Evolutionary conservation across 2,888 invertebrate genomes (phyloP).

Genomic region (Drosophila helvetica): DNA sequence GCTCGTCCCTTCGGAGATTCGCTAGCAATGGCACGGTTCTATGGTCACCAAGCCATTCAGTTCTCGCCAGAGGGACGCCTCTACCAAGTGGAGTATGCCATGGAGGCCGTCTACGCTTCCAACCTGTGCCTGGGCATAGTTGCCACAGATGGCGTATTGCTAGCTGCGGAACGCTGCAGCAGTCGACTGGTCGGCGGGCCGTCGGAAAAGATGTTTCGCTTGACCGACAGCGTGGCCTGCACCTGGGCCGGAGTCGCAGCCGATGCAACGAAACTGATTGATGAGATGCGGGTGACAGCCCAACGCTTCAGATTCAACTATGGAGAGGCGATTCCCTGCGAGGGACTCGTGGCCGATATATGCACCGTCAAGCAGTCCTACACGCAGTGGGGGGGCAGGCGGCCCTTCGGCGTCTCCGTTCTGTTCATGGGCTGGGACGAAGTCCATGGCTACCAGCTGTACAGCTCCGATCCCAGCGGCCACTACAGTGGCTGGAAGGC

Average conservation of each 20-base stretch:
- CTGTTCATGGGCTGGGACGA: slow-evolving; percentile 99
- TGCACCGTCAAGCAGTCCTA: slow-evolving; percentile 99
- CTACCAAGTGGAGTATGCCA: slow-evolving; percentile 99
- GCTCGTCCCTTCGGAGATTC: too few relatives aligned
- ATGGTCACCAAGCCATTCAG: slow-evolving; percentile 99
- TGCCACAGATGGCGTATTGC: slow-evolving; percentile 97
- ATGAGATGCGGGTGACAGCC: slow-evolving; percentile 96
- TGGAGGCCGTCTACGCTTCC: slow-evolving; percentile 99
- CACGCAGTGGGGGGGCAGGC: slow-evolving; percentile 99
- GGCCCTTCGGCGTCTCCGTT: slow-evolving; percentile 99
- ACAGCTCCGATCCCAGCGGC: slow-evolving; percentile 99
- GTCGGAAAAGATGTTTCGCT: slow-evolving; percentile 99
- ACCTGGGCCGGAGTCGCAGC: slow-evolving; percentile 97
- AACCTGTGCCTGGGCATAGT: slow-evolving; percentile 98
- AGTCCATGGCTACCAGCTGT: slow-evolving; percentile 99
- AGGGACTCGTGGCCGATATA: slow-evolving; percentile 98
- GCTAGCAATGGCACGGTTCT: slow-evolving; percentile 86
- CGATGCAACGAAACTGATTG: slow-evolving; percentile 99
- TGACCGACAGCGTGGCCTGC: slow-evolving; percentile 99
- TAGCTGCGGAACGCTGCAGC: slow-evolving; percentile 98
- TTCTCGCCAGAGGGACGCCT: slow-evolving; percentile 99
- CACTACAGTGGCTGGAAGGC: slow-evolving; percentile 99
- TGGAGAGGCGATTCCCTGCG: slow-evolving; percentile 99
- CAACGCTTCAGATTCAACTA: slow-evolving; percentile 97
- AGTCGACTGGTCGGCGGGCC: slow-evolving; percentile 98